These are phyloP conservation scores for Stichopus horrens DNA, from an alignment of 53 echinoderm and acorn worm species.

Conservation along the genomic window DNA sequence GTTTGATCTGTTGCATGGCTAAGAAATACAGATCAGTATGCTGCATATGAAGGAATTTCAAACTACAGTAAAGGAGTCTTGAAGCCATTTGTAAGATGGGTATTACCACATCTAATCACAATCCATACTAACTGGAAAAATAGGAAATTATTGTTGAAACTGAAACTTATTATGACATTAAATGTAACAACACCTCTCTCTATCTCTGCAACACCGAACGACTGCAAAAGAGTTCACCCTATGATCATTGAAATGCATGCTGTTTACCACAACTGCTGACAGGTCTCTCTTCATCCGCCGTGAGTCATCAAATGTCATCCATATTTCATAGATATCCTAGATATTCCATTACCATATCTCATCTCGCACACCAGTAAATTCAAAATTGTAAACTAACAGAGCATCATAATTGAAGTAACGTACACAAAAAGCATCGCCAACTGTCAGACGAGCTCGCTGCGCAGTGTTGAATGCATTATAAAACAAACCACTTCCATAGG, in stretches of 20 bases:
- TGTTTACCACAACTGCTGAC: not conserved
- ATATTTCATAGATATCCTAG: conserved; percentile 1
- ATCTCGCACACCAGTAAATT: conserved; percentile 18
- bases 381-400: conserved; percentile 5
- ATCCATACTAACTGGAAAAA: no score
- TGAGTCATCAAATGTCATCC: conserved; percentile 14
- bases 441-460: not conserved
- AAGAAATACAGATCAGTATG: no score
- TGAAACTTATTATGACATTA: not conserved
- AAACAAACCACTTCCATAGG: conserved; percentile 6
- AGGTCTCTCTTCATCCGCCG: not conserved
- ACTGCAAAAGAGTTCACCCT: not conserved
- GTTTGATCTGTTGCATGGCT: no score
- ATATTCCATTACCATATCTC: conserved; percentile 14
- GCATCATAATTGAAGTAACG: conserved; percentile 11
- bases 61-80: no score
- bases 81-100: no score
- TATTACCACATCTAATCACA: no score
- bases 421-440: conserved; percentile 1
- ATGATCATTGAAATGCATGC: not conserved
- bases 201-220: not conserved
- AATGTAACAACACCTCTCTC: not conserved
- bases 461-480: not conserved
- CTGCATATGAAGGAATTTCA: no score
- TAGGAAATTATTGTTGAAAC: not conserved